These are phyloP conservation scores for Sciurus carolinensis DNA, from an alignment of 2,797 vertebrate species.

Conservation along the genomic window DNA sequence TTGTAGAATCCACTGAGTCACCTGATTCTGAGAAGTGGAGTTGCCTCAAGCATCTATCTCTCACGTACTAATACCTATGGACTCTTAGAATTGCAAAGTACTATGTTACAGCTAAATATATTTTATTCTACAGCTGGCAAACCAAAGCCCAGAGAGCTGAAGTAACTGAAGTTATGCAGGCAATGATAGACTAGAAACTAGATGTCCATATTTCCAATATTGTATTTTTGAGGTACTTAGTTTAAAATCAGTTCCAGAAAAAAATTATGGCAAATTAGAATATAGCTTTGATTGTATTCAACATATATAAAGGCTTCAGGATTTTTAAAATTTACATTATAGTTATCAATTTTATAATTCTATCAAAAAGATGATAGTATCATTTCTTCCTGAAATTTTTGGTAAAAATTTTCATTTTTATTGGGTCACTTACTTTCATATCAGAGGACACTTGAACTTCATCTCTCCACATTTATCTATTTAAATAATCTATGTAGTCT, in stretches of 20 bases:
- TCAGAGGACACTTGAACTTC: background rate
- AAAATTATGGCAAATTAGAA: background rate
- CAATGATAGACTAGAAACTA: background rate
- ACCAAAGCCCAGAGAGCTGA: background rate
- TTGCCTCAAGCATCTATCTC: background rate
- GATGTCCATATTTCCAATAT: background rate
- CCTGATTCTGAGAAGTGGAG: background rate
- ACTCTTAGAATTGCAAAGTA: background rate
- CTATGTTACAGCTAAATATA: background rate
- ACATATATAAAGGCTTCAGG: background rate
- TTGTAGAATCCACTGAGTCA: background rate
- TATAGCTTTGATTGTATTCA: background rate
- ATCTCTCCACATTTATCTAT: background rate
- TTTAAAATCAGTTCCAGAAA: constrained; percentile 14
- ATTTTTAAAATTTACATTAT: background rate
- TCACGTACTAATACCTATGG: background rate
- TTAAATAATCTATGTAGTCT: background rate
- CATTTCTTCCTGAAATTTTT: background rate
- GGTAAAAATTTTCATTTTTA: background rate
- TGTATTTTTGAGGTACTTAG: background rate
- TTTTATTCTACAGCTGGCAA: background rate
- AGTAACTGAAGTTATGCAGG: background rate
- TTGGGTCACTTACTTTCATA: background rate
- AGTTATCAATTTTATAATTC: constrained; percentile 5
- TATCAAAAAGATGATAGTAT: background rate